Conservation (phyloP, 2,113 vertebrate species). For the Cottus gobio region DNA sequence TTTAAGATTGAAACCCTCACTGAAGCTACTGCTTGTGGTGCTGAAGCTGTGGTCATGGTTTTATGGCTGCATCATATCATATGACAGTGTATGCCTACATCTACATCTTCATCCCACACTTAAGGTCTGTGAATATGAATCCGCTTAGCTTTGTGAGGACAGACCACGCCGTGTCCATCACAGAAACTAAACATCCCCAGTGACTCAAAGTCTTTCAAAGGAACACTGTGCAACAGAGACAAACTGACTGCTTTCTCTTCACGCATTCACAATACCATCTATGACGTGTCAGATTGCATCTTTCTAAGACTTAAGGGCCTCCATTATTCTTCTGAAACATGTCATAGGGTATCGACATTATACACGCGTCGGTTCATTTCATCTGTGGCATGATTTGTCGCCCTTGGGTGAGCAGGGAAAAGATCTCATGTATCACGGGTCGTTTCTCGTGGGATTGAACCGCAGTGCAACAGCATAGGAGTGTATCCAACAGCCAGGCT, state of each 20-base stretch:
- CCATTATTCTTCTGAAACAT: neutral
- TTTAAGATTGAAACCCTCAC: too few species aligned
- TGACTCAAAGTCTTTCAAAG: neutral
- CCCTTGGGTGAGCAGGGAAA: slow-evolving; percentile 12
- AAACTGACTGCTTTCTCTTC: neutral
- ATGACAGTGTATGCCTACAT: too few species aligned
- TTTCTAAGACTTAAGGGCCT: neutral
- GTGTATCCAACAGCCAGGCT: neutral
- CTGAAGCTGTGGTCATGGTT: too few species aligned
- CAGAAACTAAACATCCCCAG: neutral
- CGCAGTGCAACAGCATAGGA: neutral
- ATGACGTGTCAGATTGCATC: neutral
- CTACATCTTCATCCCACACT: neutral
- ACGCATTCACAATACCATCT: neutral
- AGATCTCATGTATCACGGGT: neutral
- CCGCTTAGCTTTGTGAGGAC: too few species aligned
- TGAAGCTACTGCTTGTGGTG: neutral
- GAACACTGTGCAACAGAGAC: neutral
- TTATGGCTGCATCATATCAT: too few species aligned
- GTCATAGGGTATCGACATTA: neutral
- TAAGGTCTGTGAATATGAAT: neutral
- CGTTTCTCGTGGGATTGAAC: slow-evolving; percentile 4
- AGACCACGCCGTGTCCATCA: neutral
- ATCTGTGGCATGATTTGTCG: neutral
- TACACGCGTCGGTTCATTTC: slow-evolving; percentile 18